Evolutionary conservation across 2,797 vertebrate genomes (phyloP).

Genomic region (Odontamblyopus lacepedii): DNA sequence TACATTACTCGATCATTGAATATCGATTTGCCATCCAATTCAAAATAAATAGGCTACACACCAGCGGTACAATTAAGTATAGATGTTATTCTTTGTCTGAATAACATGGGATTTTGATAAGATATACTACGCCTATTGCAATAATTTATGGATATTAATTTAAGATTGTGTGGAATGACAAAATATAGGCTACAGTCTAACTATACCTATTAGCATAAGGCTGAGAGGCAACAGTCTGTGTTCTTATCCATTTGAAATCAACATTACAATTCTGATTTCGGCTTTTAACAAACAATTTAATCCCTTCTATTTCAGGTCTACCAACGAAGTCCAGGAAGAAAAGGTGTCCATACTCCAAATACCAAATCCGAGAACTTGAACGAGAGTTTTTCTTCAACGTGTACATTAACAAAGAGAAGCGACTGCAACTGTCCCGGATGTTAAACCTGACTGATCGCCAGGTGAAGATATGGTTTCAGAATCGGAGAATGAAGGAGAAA

Average conservation of each 20-base stretch:
- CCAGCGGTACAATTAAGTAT: not conserved
- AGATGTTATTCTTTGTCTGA: not conserved
- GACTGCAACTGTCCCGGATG: constrained; percentile 97
- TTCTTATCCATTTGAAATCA: not conserved
- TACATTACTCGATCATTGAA: not conserved
- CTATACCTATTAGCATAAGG: not conserved
- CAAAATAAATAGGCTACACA: not conserved
- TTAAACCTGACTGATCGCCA: constrained; percentile 98
- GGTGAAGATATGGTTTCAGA: constrained; percentile 99
- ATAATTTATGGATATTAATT: not conserved
- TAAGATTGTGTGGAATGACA: not conserved
- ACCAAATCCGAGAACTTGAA: constrained; percentile 98
- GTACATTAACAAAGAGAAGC: constrained; percentile 99
- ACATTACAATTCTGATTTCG: not conserved
- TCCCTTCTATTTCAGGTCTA: constrained; percentile 72
- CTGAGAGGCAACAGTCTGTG: not conserved
- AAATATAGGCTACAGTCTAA: not conserved
- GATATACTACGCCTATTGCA: not conserved
- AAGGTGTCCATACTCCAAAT: constrained; percentile 98
- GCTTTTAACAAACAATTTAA: not conserved
- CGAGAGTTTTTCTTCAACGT: constrained; percentile 99
- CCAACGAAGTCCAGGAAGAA: constrained; percentile 95
- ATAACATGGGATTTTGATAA: not conserved
- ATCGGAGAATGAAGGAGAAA: constrained; percentile 99
- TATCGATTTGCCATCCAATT: not conserved